Conservation (phyloP, 2,113 vertebrate species). For the Thalassarche chlororhynchos region DNA sequence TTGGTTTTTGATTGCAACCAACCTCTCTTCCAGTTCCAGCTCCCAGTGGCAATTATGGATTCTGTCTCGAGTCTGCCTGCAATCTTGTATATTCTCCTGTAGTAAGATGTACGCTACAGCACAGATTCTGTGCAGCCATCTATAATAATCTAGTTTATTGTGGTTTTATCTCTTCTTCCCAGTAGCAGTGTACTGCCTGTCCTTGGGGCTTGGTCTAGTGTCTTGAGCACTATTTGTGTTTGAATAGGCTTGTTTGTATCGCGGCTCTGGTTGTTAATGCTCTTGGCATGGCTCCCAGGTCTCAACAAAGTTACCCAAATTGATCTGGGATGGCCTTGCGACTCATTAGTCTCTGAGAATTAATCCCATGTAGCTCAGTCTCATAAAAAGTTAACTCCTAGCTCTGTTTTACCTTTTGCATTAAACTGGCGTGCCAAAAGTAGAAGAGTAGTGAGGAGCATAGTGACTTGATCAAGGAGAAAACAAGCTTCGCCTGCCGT, state of each 20-base stretch:
- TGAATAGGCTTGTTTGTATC: conserved; percentile 21
- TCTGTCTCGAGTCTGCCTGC: not conserved
- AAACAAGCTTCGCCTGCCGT: too few species aligned
- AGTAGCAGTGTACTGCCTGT: not conserved
- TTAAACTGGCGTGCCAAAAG: not conserved
- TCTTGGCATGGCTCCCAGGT: conserved; percentile 16
- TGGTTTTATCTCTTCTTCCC: not conserved
- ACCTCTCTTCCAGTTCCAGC: not conserved
- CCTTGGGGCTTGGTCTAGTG: not conserved
- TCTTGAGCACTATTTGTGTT: not conserved
- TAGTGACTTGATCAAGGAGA: not conserved
- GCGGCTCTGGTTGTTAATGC: not conserved
- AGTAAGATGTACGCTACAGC: not conserved
- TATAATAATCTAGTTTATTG: not conserved
- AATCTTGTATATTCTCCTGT: not conserved
- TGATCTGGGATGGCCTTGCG: not conserved
- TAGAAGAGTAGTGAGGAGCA: not conserved
- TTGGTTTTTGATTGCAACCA: not conserved
- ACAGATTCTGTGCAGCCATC: not conserved
- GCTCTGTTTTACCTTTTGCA: not conserved
- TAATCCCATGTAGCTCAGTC: not conserved
- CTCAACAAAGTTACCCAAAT: not conserved
- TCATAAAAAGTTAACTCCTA: not conserved
- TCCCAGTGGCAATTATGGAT: not conserved
- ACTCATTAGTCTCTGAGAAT: not conserved